Percentiles rank a stretch among this genome's conserved stretches.
Conservation (phyloP, 2,113 vertebrate species). For the Hemibagrus wyckioides region DNA sequence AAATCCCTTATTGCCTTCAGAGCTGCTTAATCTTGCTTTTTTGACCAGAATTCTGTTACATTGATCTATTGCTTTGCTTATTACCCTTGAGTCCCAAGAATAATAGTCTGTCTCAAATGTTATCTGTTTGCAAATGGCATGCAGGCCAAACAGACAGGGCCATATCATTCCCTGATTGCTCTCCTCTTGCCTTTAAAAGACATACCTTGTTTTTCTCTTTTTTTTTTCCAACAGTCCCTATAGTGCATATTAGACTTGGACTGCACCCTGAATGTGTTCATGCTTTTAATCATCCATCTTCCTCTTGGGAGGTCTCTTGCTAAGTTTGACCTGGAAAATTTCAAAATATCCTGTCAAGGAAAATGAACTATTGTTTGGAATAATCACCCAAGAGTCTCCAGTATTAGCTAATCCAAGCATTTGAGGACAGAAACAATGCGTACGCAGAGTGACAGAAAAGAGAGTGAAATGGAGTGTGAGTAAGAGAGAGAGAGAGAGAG, state of each 20-base stretch:
- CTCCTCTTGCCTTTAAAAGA: conserved; percentile 1
- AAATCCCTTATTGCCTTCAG: background rate
- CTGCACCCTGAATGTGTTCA: background rate
- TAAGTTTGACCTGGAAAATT: background rate
- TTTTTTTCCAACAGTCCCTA: background rate
- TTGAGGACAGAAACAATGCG: background rate
- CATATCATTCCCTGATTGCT: background rate
- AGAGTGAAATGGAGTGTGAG: background rate
- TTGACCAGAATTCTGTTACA: background rate
- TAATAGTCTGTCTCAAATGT: background rate
- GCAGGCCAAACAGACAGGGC: background rate
- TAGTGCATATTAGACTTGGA: background rate
- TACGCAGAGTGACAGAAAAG: background rate
- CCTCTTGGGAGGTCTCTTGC: background rate
- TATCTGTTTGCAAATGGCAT: background rate
- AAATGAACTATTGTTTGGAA: conserved; percentile 26
- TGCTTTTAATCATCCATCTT: background rate
- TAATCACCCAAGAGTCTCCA: background rate
- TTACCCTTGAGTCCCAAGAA: background rate
- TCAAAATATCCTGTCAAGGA: conserved; percentile 9
- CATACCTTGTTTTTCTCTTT: background rate
- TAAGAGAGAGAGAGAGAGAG: background rate
- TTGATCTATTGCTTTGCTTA: background rate
- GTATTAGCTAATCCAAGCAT: background rate
- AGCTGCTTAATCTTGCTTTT: background rate